Evolutionary conservation across 2,888 invertebrate genomes (phyloP), one percentile per base, ranked within the genome.

Genomic region (Lasioglossum lativentre): DNA sequence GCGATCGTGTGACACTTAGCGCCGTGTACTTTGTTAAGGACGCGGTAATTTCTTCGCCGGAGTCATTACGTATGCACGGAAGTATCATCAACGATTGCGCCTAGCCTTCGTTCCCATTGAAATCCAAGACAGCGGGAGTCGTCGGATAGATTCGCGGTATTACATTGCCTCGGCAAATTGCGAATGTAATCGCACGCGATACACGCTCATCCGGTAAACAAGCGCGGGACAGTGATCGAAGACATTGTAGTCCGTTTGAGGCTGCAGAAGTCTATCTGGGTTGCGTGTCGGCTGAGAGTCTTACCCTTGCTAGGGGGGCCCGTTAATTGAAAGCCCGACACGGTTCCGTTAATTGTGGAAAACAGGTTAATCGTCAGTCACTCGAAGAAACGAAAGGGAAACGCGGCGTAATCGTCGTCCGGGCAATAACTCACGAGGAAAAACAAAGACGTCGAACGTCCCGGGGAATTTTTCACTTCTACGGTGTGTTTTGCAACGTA

Each of bases 141-240:
- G 75, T 14, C 42, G 12, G 45, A 42, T 63, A 75, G 47, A 85
- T 78, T 38, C 45, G 80, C 68, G 77, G 83, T 71, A 80, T n/a
- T n/a, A 87, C 86, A 82, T 86, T 63, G 71, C 78, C 71, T 66
- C 74, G 73, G 83, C 91, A 90, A 89, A 89, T 89, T 76, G 83
- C 89, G 73, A 68, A 82, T 80, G 89, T 83, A 89, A 89, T 89
- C 90, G 89, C 80, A 84, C 75, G 79, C 79, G 89, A 89, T 87
- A 80, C 72, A 75, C 80, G 87, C 78, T 88, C 91, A 81, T 87
- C 78, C 77, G 77, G 76, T 73, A 81, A 78, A 82, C 84, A 80
- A 89, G 86, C 71, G 74, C n/a, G n/a, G 56, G 8, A n/a, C 80
- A 80, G 73, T 40, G 45, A 72, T 78, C 10, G 30, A 47, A 68